A percentile compares a stretch with the other conserved stretches of the same genome.
Conservation (phyloP, 2,888 invertebrate species). For the Isotomurus palustris region DNA sequence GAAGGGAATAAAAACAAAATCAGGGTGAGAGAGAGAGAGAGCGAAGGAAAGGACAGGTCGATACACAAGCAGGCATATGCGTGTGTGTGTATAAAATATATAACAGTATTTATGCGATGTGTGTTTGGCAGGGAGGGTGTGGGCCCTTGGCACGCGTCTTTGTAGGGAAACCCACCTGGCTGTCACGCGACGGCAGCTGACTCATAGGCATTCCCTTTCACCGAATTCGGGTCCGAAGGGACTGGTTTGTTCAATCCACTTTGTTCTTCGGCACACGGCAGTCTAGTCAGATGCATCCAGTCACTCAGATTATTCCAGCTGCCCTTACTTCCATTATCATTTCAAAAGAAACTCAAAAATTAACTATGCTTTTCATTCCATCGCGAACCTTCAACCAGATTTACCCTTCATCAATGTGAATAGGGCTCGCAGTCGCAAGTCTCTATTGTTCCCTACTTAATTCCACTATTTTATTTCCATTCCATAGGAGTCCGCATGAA, state of each 20-base stretch:
- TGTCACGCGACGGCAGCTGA: slow-evolving; percentile 46
- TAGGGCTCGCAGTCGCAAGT: too few species aligned
- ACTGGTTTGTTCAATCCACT: neutral
- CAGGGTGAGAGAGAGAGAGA: neutral
- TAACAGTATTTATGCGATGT: neutral
- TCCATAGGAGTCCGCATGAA: neutral
- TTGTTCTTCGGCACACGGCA: slow-evolving; percentile 6
- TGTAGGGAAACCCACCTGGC: slow-evolving; percentile 44
- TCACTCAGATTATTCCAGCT: slow-evolving; percentile 4
- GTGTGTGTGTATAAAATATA: neutral
- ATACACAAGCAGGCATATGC: neutral
- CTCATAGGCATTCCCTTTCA: slow-evolving; percentile 22
- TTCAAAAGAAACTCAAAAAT: slow-evolving; percentile 35
- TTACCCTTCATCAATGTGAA: too few species aligned
- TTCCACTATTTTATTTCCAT: too few species aligned
- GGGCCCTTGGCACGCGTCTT: slow-evolving; percentile 41
- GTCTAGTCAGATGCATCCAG: too few species aligned
- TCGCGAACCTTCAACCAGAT: slow-evolving; percentile 19
- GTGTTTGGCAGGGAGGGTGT: slow-evolving; percentile 6
- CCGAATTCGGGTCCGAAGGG: slow-evolving; percentile 7
- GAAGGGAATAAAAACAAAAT: slow-evolving; percentile 2
- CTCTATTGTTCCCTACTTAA: too few species aligned
- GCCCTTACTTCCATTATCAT: slow-evolving; percentile 23
- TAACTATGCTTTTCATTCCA: slow-evolving; percentile 40
- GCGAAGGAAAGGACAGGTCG: slow-evolving; percentile 14